Conservation (phyloP, 2,888 invertebrate species). For the Scaptomyza flava region DNA sequence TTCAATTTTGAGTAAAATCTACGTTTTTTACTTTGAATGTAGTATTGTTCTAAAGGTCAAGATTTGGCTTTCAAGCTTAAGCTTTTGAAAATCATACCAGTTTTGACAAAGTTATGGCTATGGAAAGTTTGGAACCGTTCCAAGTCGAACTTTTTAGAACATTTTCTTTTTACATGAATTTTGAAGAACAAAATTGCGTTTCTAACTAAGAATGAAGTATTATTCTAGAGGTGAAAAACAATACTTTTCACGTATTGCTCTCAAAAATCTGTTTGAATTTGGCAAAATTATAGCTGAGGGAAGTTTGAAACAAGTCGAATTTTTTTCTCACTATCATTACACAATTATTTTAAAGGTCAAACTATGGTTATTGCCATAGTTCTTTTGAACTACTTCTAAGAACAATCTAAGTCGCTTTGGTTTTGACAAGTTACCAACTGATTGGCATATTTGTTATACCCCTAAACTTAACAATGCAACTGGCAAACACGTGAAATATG, state of each 20-base stretch:
- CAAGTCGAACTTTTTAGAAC: no score
- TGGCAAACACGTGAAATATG: slow-evolving; percentile 17
- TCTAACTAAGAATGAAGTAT: no score
- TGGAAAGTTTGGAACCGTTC: no score
- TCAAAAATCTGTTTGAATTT: neutral
- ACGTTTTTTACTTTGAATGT: neutral
- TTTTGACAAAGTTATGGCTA: neutral
- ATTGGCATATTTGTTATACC: neutral
- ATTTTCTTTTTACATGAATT: no score
- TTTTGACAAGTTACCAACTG: neutral
- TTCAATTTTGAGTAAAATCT: neutral
- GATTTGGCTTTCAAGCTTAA: no score
- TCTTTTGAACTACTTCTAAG: no score
- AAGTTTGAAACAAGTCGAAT: no score
- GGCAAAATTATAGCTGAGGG: neutral
- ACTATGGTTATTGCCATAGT: no score
- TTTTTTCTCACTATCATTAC: no score
- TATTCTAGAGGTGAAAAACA: neutral
- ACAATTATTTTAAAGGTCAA: no score
- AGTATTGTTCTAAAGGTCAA: neutral
- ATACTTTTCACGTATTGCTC: neutral
- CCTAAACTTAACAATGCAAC: neutral
- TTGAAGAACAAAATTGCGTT: no score
- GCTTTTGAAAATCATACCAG: neutral
- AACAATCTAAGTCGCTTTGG: no score